Conservation (phyloP, 2,888 invertebrate species). For the Eretmocerus hayati region DNA sequence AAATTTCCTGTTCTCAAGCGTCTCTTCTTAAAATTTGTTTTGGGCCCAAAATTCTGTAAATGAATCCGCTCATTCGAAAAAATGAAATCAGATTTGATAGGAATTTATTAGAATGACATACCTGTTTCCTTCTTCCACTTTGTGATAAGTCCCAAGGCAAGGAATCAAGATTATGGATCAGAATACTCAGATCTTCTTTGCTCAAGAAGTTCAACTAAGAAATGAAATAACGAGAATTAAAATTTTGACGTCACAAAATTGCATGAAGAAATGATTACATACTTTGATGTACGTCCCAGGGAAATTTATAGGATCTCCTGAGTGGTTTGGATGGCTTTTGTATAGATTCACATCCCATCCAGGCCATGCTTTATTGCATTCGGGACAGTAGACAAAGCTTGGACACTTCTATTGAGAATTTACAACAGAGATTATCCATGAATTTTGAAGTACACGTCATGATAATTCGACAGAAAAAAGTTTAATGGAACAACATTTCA, state of each 20-base stretch:
- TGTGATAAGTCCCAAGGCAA: slow-evolving; percentile 88
- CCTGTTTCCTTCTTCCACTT: slow-evolving; percentile 91
- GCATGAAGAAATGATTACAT: slow-evolving; percentile 16
- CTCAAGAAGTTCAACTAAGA: slow-evolving; percentile 67
- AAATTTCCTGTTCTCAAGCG: slow-evolving; percentile 75
- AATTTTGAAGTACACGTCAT: slow-evolving; percentile 1
- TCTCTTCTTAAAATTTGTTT: slow-evolving; percentile 94
- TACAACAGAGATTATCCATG: slow-evolving; percentile 1
- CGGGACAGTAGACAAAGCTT: slow-evolving; percentile 68
- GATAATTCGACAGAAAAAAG: too few species aligned
- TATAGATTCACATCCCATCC: slow-evolving; percentile 63
- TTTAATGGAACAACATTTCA: not conserved
- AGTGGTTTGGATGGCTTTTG: slow-evolving; percentile 62
- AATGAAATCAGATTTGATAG: slow-evolving; percentile 2
- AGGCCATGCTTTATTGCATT: slow-evolving; percentile 67
- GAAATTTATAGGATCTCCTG: slow-evolving; percentile 54
- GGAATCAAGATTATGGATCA: slow-evolving; percentile 66
- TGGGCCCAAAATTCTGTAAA: slow-evolving; percentile 86
- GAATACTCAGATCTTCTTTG: slow-evolving; percentile 57
- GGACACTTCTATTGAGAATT: slow-evolving; percentile 50
- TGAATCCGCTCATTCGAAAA: slow-evolving; percentile 14
- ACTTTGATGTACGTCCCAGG: slow-evolving; percentile 61
- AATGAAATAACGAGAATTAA: slow-evolving; percentile 21
- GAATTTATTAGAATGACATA: slow-evolving; percentile 29
- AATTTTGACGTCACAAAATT: not conserved